Conservation (phyloP, 2,797 vertebrate genomes). For the Pipistrellus kuhlii region DNA sequence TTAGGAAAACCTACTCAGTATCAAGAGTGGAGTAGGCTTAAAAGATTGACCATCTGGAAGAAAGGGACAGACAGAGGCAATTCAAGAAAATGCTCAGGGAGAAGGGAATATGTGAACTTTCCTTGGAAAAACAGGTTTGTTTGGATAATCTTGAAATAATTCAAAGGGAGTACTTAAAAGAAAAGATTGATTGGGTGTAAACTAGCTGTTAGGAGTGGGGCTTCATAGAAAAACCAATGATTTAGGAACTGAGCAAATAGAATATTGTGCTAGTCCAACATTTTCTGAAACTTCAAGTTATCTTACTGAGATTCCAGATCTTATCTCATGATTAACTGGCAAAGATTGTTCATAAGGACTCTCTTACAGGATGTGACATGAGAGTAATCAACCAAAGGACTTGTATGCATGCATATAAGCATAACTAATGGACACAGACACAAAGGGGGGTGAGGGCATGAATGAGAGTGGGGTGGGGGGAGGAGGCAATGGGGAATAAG, state of each 20-base stretch:
- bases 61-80: not conserved
- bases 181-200: not conserved
- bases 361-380: not conserved
- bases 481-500: no score
- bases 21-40: not conserved
- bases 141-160: not conserved
- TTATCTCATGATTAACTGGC: not conserved
- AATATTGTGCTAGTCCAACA: not conserved
- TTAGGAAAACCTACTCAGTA: not conserved
- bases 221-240: not conserved
- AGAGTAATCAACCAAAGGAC: not conserved
- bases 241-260: not conserved
- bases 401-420: no score
- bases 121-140: constrained; percentile 35
- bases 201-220: not conserved
- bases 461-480: no score
- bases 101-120: not conserved
- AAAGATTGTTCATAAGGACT: not conserved
- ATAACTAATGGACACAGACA: no score
- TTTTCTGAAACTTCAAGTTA: not conserved
- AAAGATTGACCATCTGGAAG: not conserved
- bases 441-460: no score
- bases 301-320: not conserved
- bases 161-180: not conserved
- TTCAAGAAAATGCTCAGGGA: not conserved